Base-by-base conservation (phyloP, 2,113 vertebrate genomes). In the Silurus asotus region DNA sequence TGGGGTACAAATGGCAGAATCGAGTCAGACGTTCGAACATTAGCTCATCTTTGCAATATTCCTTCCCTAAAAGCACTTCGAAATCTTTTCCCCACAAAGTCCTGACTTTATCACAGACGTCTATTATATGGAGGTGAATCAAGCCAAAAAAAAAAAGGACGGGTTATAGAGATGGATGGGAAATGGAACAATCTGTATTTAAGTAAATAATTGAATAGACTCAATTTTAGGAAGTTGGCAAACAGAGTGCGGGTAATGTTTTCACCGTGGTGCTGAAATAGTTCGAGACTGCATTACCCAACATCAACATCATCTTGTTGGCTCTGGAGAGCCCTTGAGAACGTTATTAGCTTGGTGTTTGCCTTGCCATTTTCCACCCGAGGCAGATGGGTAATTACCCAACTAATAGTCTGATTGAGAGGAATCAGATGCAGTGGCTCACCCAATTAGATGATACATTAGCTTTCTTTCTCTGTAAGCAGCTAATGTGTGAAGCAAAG, bases 391-490 rank as follows among this genome's bases (percentile, higher is more conserved):
- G 98, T 99, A 99, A 99, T 99, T 99, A 99, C 97, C 96, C 97
- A 99, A 97, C 98, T 99, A 99, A 99, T 99, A 99, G 97, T 98
- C 97, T 99, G 97, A 99, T 99, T 98, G 97, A 99, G 98, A 97
- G 98, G 98, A 94, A 99, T 97, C 97, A 98, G 97, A 99, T 97
- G 97, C 98, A 95, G 97, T 97, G 98, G 97, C 97, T 99, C 96
- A 97, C 96, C 98, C 97, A 99, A 99, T 99, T 99, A 99, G 97
- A 99, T 99, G 98, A 99, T 99, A 98, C 98, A 99, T 99, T 99
- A 99, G 98, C 96, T 98, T 97, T 97, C 97, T 98, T 95, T 98
- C 97, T 98, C 98, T 99, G 97, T 98, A 98, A 98, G 98, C 97
- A 97, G 97, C 97, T 99, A 98, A 99, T 99, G 97, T 98, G 97